Evolutionary conservation across 1,140 invertebrate species (phyloP).

Genomic region (Lerema accius): DNA sequence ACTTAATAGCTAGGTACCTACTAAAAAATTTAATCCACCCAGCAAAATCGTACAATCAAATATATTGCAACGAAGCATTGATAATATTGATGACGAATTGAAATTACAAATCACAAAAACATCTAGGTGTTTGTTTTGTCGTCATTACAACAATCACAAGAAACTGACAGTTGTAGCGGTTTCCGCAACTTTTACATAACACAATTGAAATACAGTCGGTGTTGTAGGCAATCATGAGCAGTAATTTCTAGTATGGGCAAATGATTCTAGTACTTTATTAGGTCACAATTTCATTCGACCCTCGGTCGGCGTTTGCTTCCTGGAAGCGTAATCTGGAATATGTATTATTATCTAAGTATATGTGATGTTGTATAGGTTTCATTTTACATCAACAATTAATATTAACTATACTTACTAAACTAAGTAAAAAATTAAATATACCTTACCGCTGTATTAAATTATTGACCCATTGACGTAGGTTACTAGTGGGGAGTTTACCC

Average conservation of each 20-base stretch:
- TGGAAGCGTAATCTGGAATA: background rate
- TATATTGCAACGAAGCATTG: background rate
- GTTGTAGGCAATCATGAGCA: constrained; percentile 3
- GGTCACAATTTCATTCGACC: constrained; percentile 7
- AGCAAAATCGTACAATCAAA: no score
- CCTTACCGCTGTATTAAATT: no score
- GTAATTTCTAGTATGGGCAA: constrained; percentile 7
- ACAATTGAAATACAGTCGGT: constrained; percentile 4
- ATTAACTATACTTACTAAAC: no score
- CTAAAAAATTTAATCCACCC: no score
- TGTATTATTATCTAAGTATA: background rate
- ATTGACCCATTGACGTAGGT: no score
- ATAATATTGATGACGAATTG: background rate
- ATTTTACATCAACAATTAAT: no score
- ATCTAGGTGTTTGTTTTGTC: background rate
- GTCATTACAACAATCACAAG: constrained; percentile 1
- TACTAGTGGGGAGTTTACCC: no score
- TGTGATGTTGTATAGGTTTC: no score
- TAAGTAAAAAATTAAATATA: no score
- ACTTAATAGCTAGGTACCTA: no score
- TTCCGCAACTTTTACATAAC: constrained; percentile 19
- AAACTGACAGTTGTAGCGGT: background rate
- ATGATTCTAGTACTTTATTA: constrained; percentile 10
- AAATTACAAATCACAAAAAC: background rate
- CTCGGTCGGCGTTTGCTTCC: background rate